phyloP scores from a whole-genome alignment of 2,797 vertebrate species.

The Danio jaintianensis region DNA sequence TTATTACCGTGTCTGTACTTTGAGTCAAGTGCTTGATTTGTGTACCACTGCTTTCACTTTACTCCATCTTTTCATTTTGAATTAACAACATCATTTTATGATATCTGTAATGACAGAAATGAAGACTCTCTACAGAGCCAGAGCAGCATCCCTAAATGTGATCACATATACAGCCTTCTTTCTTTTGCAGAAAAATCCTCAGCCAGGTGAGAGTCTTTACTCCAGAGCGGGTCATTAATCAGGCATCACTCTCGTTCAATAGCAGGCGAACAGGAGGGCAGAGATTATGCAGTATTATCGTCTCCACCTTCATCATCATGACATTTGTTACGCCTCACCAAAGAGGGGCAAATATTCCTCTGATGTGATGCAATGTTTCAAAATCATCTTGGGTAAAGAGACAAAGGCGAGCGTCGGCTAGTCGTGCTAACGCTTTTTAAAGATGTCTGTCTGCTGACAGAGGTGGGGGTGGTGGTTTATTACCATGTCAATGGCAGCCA shows the following conservation, averaged over 20 bases:
- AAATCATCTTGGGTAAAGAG: conserved; percentile 74
- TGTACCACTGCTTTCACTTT: not conserved
- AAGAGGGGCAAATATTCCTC: conserved; percentile 59
- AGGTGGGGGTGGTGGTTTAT: conserved; percentile 27
- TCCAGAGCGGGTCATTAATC: conserved; percentile 64
- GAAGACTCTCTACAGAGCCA: not conserved
- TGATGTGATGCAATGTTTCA: conserved; percentile 63
- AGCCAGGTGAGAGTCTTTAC: conserved; percentile 39
- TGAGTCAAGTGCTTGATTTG: too few relatives aligned
- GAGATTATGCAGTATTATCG: conserved; percentile 69
- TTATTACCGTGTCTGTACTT: too few relatives aligned
- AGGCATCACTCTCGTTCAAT: conserved; percentile 64
- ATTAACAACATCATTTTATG: conserved; percentile 4
- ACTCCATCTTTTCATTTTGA: not conserved
- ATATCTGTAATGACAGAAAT: conserved; percentile 15
- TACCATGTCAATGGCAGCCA: conserved; percentile 60
- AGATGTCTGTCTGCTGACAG: conserved; percentile 9
- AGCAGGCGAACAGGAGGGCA: conserved; percentile 61
- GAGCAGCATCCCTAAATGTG: conserved; percentile 8
- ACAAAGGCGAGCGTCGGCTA: conserved; percentile 63
- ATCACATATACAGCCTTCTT: not conserved
- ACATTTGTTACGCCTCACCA: conserved; percentile 68
- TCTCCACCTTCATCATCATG: conserved; percentile 73
- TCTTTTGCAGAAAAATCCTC: conserved; percentile 12
- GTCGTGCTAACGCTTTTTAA: conserved; percentile 33